Evolutionary conservation across 2,888 invertebrate species (phyloP), one percentile per base, ranked within the genome.

Genomic region (Megalurothrips usitatus): DNA sequence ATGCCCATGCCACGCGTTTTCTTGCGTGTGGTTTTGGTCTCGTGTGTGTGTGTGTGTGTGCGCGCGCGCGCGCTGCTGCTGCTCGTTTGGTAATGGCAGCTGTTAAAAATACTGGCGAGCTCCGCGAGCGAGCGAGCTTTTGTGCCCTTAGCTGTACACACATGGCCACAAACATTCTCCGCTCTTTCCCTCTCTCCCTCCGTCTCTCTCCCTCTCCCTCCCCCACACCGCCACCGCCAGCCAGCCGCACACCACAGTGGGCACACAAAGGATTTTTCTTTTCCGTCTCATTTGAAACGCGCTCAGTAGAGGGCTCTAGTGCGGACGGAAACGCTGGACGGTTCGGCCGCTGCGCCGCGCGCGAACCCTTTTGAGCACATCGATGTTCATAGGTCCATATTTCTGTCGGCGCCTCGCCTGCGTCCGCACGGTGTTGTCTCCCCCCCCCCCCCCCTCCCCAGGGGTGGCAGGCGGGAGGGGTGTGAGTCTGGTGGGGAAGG

Each of bases 191-290:
- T 43, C 34, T 43, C 34, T 43, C 34, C 6, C 34, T 43, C 34
- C 6, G 3, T 43, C 34, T 43, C 34, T 43, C 34, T 43, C 34
- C 6, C 34, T 43, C 34, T 43, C 34, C 34, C 34, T 43, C 34
- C 34, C 34, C 34, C 58, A 58, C 58, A 58, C 19, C 58, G 58
- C 19, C 58, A 17, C 58, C 58, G 14, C 19, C 58, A 19, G n/a
- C 58, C 58, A 52, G 34, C 52, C 12, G 52, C 12, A 19, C 52
- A 19, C 52, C 52, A 58, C 58, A 58, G 58, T 58, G 58, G 19
- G 58, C 58, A 58, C 58, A 58, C 58, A 58, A 58, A 58, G 58
- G 58, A 58, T 58, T 58, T 58, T 58, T 58, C 58, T 58, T 58
- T 58, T 58, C 58, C 58, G 58, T 58, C 58, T 58, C 58, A 58